Evolutionary conservation across 1,140 invertebrate species (phyloP).

Genomic region (Theocolax elegans): DNA sequence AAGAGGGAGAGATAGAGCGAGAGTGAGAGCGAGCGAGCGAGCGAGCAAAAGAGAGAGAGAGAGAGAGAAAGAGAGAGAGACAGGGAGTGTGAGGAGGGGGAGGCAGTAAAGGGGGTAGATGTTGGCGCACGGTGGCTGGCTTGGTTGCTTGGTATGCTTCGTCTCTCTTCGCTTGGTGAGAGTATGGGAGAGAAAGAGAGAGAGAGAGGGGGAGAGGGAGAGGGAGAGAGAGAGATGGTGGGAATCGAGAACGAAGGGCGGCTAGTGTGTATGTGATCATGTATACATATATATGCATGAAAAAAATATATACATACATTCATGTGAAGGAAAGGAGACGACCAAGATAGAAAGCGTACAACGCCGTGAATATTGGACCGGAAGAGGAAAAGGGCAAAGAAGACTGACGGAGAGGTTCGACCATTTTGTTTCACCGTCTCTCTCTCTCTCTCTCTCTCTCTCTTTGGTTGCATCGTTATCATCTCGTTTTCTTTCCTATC

Average conservation of each 20-base stretch:
- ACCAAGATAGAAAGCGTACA: conserved; percentile 9
- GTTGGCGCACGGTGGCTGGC: conserved; percentile 2
- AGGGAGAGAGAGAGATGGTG: not conserved
- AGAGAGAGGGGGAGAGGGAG: not conserved
- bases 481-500: too few species aligned
- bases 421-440: conserved; percentile 22
- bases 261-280: not conserved
- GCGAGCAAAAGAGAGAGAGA: conserved; percentile 13
- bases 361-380: conserved; percentile 30
- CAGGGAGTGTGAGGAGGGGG: not conserved
- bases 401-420: conserved; percentile 18
- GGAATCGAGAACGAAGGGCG: not conserved
- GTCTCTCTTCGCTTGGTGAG: not conserved
- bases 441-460: too few species aligned
- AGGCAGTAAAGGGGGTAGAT: not conserved
- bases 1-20: conserved; percentile 25
- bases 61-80: not conserved
- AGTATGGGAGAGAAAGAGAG: not conserved
- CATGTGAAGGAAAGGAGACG: too few species aligned
- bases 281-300: not conserved
- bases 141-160: conserved; percentile 1
- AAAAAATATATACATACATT: conserved; percentile 6
- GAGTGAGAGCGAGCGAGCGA: conserved; percentile 17
- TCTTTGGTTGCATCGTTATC: too few species aligned
- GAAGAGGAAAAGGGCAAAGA: conserved; percentile 35